A percentile compares a stretch with the other conserved stretches of the same genome.
Evolutionary conservation across 2,888 invertebrate genomes (phyloP).

Genomic region (Synanthedon vespiformis): DNA sequence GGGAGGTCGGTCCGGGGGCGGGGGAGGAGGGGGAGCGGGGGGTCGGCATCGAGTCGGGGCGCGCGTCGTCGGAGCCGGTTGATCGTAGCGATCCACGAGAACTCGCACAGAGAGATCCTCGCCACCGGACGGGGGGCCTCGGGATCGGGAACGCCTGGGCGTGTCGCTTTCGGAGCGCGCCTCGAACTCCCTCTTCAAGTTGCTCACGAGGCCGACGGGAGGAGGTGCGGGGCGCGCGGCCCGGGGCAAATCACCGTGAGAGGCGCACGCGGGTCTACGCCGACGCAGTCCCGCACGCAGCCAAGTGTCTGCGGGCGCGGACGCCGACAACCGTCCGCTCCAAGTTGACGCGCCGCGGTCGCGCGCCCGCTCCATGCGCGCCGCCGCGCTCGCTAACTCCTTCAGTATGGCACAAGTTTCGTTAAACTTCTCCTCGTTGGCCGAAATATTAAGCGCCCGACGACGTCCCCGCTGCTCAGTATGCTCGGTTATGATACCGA

Average conservation of each 20-base stretch:
- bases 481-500: conserved; percentile 51
- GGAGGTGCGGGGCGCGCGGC: conserved; percentile 19
- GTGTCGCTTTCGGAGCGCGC: conserved; percentile 60
- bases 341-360: conserved; percentile 48
- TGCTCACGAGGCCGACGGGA: conserved; percentile 82
- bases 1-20: conserved; percentile 35
- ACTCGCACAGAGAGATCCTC: conserved; percentile 81
- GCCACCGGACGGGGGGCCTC: conserved; percentile 18
- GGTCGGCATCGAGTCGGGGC: conserved; percentile 18
- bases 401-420: conserved; percentile 73
- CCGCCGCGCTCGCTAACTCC: conserved; percentile 60
- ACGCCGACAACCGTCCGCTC: conserved; percentile 69
- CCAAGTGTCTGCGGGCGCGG: conserved; percentile 73
- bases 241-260: conserved; percentile 53
- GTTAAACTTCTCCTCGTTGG: conserved; percentile 57
- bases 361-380: conserved; percentile 43
- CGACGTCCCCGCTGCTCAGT: conserved; percentile 21
- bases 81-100: conserved; percentile 81
- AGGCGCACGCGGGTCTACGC: conserved; percentile 47
- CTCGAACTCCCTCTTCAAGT: conserved; percentile 90
- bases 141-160: conserved; percentile 19
- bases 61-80: conserved; percentile 29
- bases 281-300: conserved; percentile 52
- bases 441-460: conserved; percentile 27
- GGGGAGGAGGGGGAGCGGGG: conserved; percentile 37